Evolutionary conservation across 2,797 vertebrate species (phyloP), one percentile per base, ranked within the genome.

Genomic region (Myripristis jacobus): DNA sequence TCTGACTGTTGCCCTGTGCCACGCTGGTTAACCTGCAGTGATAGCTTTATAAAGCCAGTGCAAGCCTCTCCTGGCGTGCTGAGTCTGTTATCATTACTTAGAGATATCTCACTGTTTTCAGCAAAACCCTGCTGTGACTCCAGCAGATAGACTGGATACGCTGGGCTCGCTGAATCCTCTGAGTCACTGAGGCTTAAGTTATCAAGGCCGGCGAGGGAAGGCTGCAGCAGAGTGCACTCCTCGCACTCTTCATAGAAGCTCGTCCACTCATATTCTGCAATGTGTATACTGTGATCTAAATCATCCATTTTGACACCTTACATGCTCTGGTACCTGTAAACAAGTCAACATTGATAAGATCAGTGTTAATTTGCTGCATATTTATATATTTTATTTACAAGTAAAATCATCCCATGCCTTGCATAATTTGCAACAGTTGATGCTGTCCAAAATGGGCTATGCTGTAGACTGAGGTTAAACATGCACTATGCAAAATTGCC

Each of bases 201-300:
- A 3, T 98, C 97, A 0, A 87, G 91, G 0, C 86, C 88, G 75
- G 96, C 97, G 47, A 98, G 91, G 1, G 87, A 54, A 1, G 94
- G 93, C 19, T 92, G 94, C 11, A 77, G 82, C 65, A 96, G 82
- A 72, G 80, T 67, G 83, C 97, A 98, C 89, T 97, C 96, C 54
- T 98, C 97, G 0, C 95, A 86, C 0, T 95, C 91, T 46, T 86
- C 90, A 2, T 86, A 92, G 89, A 99, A 98, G 79, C 91, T 94
- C 0, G 91, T 92, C 98, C 98, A 98, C 75, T 97, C 97, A 38
- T 84, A 85, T 80, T 98, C 96, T 3, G 94, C 95, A 73, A 97
- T 94, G 85, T 94, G 91, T 79, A 98, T 93, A 74, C 97, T 98
- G 90, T 99, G 96, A 89, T 98, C 96, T 51, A 99, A 95, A 87